Percentiles rank a stretch among this genome's conserved stretches.
Evolutionary conservation across 2,113 vertebrate genomes (phyloP).

Genomic region (Dicaeum eximium): DNA sequence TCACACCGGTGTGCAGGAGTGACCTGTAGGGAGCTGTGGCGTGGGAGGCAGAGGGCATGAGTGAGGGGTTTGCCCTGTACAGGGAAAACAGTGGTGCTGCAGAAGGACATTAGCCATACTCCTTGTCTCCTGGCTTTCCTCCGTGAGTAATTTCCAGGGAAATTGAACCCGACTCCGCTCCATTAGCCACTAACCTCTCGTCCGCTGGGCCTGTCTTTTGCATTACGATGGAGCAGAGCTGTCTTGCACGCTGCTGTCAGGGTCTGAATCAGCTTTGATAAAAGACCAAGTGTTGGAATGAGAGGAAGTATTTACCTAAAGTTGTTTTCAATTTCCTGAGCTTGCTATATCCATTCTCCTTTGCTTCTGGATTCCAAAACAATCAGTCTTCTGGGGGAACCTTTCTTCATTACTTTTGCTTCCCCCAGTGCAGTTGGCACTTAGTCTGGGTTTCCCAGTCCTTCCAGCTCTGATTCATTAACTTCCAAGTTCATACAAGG

Average conservation of each 20-base stretch:
- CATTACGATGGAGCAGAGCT: neutral
- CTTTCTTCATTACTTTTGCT: neutral
- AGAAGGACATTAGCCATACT: neutral
- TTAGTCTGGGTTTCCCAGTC: neutral
- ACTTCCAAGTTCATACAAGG: neutral
- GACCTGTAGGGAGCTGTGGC: fast-evolving
- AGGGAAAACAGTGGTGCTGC: neutral
- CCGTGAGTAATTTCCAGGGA: neutral
- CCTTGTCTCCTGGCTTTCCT: neutral
- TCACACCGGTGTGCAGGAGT: neutral
- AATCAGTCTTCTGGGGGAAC: neutral
- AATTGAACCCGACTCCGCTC: neutral
- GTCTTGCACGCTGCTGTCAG: neutral
- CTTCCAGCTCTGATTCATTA: neutral
- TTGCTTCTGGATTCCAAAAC: neutral
- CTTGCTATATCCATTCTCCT: conserved; percentile 9
- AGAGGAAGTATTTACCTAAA: conserved; percentile 44
- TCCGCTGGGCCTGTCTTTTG: conserved; percentile 30
- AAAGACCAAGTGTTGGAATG: conserved; percentile 4
- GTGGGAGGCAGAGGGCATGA: neutral
- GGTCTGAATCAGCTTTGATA: conserved; percentile 7
- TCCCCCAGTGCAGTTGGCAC: neutral
- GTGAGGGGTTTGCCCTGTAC: neutral
- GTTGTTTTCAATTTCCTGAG: conserved; percentile 61
- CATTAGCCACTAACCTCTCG: neutral